phyloP scores from a whole-genome alignment of 1,140 invertebrate species.

The Hycleus cichorii region DNA sequence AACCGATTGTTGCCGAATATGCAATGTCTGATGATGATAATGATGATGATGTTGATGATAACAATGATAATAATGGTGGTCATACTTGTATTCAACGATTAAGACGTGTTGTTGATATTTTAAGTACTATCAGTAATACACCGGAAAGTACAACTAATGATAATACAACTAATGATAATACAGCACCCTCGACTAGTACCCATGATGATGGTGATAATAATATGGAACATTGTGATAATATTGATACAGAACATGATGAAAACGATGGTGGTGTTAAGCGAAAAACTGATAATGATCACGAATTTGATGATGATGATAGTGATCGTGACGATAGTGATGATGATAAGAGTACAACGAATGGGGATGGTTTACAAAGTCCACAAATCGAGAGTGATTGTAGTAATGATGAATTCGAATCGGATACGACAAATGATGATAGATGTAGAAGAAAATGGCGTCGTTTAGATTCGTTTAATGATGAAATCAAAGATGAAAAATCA shows the following conservation, averaged over 20 bases:
- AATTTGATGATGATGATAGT: neutral
- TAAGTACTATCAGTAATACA: neutral
- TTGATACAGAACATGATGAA: neutral
- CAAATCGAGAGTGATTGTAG: neutral
- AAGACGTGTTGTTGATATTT: too few relatives aligned
- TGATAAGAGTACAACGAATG: neutral
- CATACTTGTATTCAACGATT: neutral
- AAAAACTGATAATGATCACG: neutral
- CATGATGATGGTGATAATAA: too few relatives aligned
- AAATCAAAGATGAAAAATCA: slow-evolving; percentile 3
- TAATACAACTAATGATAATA: neutral
- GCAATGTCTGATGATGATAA: neutral
- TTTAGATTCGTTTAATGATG: neutral
- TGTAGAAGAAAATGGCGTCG: slow-evolving; percentile 16
- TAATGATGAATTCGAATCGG: neutral
- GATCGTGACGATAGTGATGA: neutral
- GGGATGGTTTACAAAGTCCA: neutral
- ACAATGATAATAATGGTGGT: slow-evolving; percentile 1
- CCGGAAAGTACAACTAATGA: neutral
- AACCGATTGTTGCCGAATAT: too few relatives aligned
- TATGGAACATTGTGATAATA: neutral
- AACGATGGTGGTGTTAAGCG: neutral
- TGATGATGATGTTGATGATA: slow-evolving; percentile 2
- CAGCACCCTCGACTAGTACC: neutral
- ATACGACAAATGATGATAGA: neutral